phyloP scores from a whole-genome alignment of 2,888 invertebrate genomes.

The Dryadula phaetusa region DNA sequence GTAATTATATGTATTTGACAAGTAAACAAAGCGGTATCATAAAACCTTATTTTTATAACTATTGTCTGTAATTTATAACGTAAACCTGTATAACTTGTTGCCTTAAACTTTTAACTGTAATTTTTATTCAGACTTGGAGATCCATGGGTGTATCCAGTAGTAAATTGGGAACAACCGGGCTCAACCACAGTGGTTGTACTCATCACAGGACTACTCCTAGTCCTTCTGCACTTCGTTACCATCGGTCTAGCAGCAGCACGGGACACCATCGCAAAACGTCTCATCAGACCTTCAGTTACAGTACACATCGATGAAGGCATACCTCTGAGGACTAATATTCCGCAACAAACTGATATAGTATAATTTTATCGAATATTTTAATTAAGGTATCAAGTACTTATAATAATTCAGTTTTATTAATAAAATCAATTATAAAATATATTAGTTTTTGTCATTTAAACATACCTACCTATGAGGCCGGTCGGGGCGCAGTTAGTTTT shows the following conservation, averaged over 20 bases:
- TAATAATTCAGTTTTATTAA: neutral
- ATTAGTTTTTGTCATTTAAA: neutral
- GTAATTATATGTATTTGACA: no score
- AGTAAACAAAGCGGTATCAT: no score
- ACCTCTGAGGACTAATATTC: slow-evolving; percentile 55
- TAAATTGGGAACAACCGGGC: slow-evolving; percentile 89
- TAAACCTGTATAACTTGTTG: no score
- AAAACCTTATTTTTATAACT: neutral
- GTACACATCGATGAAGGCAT: slow-evolving; percentile 57
- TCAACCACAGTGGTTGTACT: slow-evolving; percentile 84
- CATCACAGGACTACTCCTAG: slow-evolving; percentile 86
- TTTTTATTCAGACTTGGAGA: slow-evolving; percentile 82
- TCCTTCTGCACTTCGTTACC: slow-evolving; percentile 84
- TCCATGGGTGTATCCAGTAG: slow-evolving; percentile 89
- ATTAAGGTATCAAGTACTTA: neutral
- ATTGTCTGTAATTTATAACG: no score
- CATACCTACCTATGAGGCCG: no score
- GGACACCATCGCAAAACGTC: slow-evolving; percentile 57
- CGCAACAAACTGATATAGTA: slow-evolving; percentile 41
- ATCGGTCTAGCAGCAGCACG: slow-evolving; percentile 83
- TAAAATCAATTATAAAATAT: neutral
- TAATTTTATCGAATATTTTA: slow-evolving; percentile 13
- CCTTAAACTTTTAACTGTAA: neutral
- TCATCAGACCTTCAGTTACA: slow-evolving; percentile 53
- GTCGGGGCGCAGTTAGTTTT: no score